These are phyloP conservation scores for Remorina albescens DNA, from an alignment of 2,797 vertebrate species.

Conservation along the genomic window DNA sequence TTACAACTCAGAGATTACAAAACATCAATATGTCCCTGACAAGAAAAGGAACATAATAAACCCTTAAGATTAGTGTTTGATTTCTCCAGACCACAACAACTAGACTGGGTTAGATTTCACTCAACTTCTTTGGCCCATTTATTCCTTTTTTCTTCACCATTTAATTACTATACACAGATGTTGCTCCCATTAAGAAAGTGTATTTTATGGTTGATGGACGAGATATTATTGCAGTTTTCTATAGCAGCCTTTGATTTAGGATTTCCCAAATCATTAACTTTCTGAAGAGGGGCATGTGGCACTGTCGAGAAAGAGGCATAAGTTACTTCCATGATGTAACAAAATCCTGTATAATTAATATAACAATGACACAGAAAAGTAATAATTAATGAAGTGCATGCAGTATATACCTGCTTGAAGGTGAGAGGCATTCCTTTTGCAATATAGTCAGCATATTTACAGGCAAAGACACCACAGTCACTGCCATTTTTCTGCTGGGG, in stretches of 20 bases:
- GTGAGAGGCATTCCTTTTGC: conserved; percentile 87
- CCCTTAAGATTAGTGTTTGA: conserved; percentile 68
- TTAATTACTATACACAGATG: conserved; percentile 36
- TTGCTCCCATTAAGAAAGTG: conserved; percentile 20
- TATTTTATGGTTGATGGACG: conserved; percentile 1
- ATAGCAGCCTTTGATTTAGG: conserved; percentile 91
- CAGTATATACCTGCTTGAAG: conserved; percentile 88
- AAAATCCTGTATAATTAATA: not conserved
- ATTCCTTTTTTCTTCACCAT: conserved; percentile 16
- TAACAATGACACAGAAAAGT: not conserved
- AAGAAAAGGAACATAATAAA: conserved; percentile 41
- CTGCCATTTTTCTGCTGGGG: conserved; percentile 93
- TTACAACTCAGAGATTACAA: conserved; percentile 90
- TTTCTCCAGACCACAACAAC: conserved; percentile 37
- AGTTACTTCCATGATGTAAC: conserved; percentile 7
- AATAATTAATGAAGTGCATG: not conserved
- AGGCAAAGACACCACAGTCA: conserved; percentile 95
- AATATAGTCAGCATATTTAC: conserved; percentile 94
- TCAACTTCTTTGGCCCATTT: conserved; percentile 69
- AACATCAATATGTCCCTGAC: conserved; percentile 35
- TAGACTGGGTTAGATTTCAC: conserved; percentile 30
- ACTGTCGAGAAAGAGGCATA: conserved; percentile 78
- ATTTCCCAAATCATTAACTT: conserved; percentile 97
- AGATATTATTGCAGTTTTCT: conserved; percentile 38
- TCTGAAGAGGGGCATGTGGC: conserved; percentile 94